phyloP scores from a whole-genome alignment of 2,797 vertebrate genomes.

The Pseudotriccus pelzelni region DNA sequence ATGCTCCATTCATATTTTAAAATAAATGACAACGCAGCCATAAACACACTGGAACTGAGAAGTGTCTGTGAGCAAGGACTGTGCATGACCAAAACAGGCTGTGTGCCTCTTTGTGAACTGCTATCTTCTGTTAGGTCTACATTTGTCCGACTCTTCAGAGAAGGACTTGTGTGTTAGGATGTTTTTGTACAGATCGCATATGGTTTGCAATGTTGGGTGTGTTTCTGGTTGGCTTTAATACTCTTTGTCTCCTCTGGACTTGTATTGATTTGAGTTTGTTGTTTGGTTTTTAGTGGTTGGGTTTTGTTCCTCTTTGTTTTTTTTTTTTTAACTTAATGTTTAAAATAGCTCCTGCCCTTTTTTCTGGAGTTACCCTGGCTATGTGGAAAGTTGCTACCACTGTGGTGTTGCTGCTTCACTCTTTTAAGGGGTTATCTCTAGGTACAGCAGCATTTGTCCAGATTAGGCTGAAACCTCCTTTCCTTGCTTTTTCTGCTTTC shows the following conservation, averaged over 20 bases:
- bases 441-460: neutral
- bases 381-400: neutral
- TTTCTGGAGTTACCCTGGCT: neutral
- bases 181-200: neutral
- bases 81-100: neutral
- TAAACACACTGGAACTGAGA: constrained; percentile 7
- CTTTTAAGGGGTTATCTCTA: neutral
- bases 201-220: accelerated
- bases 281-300: neutral
- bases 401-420: neutral
- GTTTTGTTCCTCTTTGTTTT: too few species aligned
- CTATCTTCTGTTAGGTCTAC: neutral
- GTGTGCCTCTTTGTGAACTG: neutral
- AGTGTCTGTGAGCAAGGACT: neutral
- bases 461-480: neutral
- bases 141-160: neutral
- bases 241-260: neutral
- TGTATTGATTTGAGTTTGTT: neutral
- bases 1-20: constrained; percentile 55
- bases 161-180: neutral
- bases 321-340: neutral
- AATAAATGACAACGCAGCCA: constrained; percentile 48
- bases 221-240: neutral
- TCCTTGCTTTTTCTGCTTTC: neutral
- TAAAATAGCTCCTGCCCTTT: neutral